Conservation (phyloP, 2,888 invertebrate species). For the Steinernema carpocapsae region DNA sequence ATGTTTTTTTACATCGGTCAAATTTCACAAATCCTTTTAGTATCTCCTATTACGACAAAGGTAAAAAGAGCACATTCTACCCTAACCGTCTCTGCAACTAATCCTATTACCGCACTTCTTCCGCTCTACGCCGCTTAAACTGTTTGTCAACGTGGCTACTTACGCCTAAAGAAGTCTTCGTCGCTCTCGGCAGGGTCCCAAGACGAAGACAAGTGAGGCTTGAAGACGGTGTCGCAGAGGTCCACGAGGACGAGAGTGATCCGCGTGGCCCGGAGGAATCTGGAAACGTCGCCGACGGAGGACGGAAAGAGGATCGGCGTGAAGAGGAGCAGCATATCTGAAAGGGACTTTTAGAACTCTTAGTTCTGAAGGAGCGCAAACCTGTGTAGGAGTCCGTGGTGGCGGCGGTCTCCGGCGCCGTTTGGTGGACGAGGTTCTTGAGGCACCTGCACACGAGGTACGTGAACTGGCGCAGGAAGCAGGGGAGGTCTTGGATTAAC, state of each 20-base stretch:
- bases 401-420: slow-evolving; percentile 37
- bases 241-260: slow-evolving; percentile 47
- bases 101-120: too few relatives aligned
- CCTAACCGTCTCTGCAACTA: too few relatives aligned
- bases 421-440: slow-evolving; percentile 45
- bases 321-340: slow-evolving; percentile 48
- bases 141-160: neutral
- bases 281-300: slow-evolving; percentile 45
- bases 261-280: slow-evolving; percentile 48
- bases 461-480: slow-evolving; percentile 47
- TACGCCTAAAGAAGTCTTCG: slow-evolving; percentile 47
- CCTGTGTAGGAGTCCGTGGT: slow-evolving; percentile 48
- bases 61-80: too few relatives aligned
- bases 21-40: too few relatives aligned
- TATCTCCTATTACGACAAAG: too few relatives aligned
- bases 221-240: slow-evolving; percentile 48
- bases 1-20: too few relatives aligned
- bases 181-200: slow-evolving; percentile 41
- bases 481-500: slow-evolving; percentile 44
- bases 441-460: slow-evolving; percentile 47
- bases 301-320: slow-evolving; percentile 49
- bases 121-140: too few relatives aligned
- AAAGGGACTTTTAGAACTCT: slow-evolving; percentile 32
- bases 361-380: neutral
- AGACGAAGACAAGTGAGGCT: slow-evolving; percentile 37